Evolutionary conservation across 2,797 vertebrate genomes (phyloP).

Genomic region (Periophthalmus magnuspinnatus): DNA sequence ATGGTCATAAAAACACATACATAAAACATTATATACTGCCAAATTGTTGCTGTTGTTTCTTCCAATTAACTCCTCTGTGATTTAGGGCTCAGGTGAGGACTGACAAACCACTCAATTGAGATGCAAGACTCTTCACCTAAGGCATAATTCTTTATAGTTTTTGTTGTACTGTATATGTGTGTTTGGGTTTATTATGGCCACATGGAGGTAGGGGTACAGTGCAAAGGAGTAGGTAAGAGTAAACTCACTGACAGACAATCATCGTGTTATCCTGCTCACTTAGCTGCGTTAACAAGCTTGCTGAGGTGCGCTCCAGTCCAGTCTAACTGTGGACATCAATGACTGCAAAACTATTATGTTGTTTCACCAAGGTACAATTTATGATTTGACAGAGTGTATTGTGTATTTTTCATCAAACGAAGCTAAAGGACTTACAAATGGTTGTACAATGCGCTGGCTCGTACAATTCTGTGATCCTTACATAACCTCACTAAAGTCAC

Average conservation of each 20-base stretch:
- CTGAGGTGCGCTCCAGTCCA: constrained; percentile 48
- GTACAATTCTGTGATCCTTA: not conserved
- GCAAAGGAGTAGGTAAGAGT: constrained; percentile 30
- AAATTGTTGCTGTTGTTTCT: constrained; percentile 97
- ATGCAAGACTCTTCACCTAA: constrained; percentile 5
- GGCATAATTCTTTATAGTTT: constrained; percentile 6
- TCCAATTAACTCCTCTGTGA: constrained; percentile 98
- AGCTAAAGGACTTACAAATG: not conserved
- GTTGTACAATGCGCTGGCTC: not conserved
- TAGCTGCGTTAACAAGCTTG: constrained; percentile 56
- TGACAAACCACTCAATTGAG: constrained; percentile 7
- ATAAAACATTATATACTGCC: constrained; percentile 99
- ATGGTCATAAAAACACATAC: constrained; percentile 98
- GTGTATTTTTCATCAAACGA: not conserved
- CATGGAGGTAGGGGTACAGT: not conserved
- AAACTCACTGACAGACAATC: constrained; percentile 57
- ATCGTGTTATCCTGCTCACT: constrained; percentile 63
- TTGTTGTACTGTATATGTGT: not conserved
- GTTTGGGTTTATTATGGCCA: not conserved
- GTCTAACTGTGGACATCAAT: constrained; percentile 28
- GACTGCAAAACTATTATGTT: constrained; percentile 26
- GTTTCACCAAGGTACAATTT: constrained; percentile 10
- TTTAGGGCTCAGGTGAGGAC: constrained; percentile 89
- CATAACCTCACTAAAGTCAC: not conserved
- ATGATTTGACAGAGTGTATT: constrained; percentile 1